Evolutionary conservation across 2,888 invertebrate genomes (phyloP).

Genomic region (Drosophila colorata): DNA sequence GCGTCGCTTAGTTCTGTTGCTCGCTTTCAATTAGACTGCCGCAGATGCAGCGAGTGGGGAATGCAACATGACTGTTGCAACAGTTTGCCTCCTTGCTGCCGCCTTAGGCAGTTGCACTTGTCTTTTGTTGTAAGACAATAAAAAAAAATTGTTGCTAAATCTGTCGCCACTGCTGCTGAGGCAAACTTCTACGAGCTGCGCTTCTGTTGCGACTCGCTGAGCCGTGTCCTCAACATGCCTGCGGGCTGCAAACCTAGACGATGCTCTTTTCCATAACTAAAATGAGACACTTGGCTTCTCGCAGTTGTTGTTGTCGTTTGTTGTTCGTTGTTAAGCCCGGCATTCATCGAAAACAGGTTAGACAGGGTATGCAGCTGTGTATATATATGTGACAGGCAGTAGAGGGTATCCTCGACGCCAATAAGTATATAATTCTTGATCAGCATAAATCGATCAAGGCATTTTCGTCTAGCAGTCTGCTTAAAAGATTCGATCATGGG

Average conservation of each 20-base stretch:
- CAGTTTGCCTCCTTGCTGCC: slow-evolving; percentile 50
- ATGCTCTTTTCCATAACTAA: slow-evolving; percentile 65
- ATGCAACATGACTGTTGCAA: slow-evolving; percentile 52
- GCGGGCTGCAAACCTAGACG: slow-evolving; percentile 36
- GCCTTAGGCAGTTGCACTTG: slow-evolving; percentile 52
- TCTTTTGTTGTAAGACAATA: slow-evolving; percentile 49
- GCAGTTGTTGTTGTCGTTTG: slow-evolving; percentile 13
- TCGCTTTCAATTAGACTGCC: slow-evolving; percentile 66
- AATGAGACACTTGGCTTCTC: slow-evolving; percentile 65
- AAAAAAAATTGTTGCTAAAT: slow-evolving; percentile 52
- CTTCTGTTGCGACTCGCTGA: slow-evolving; percentile 79
- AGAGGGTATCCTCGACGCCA: no score
- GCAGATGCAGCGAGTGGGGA: slow-evolving; percentile 15
- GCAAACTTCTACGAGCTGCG: slow-evolving; percentile 58
- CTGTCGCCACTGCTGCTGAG: slow-evolving; percentile 47
- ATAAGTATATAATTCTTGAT: no score
- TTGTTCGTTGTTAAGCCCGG: slow-evolving; percentile 14
- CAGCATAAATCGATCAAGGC: no score
- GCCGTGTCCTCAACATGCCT: slow-evolving; percentile 60
- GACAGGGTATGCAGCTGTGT: slow-evolving; percentile 6
- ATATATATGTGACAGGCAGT: no score
- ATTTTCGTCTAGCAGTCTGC: no score
- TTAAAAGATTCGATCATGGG: no score
- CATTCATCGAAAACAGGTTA: slow-evolving; percentile 4
- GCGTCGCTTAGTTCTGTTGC: slow-evolving; percentile 53